Percentiles rank a stretch among this genome's conserved stretches.
Evolutionary conservation across 2,888 invertebrate species (phyloP).

Genomic region (Drosophila atripex): DNA sequence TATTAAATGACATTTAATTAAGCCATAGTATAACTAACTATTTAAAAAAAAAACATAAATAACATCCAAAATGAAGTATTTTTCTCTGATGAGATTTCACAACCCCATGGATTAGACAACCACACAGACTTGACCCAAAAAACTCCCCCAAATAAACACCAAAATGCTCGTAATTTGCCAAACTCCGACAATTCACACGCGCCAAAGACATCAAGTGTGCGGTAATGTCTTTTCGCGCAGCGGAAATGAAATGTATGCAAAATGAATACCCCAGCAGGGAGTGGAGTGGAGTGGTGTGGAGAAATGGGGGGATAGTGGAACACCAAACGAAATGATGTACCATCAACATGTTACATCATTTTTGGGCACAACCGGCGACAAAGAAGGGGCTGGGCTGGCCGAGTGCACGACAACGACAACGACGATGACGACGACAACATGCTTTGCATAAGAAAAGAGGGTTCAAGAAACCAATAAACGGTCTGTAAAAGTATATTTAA

Average conservation of each 20-base stretch:
- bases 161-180: constrained; percentile 15
- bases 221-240: constrained; percentile 49
- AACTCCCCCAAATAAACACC: constrained; percentile 24
- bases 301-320: constrained; percentile 20
- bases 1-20: background rate
- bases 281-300: constrained; percentile 23
- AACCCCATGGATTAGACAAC: constrained; percentile 5
- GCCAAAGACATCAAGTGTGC: constrained; percentile 52
- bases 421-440: constrained; percentile 46
- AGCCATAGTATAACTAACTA: background rate
- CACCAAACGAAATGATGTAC: constrained; percentile 36
- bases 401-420: constrained; percentile 14
- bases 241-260: constrained; percentile 57
- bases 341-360: constrained; percentile 60
- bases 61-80: background rate
- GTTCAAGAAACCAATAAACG: constrained; percentile 67
- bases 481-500: constrained; percentile 15
- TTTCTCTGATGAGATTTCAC: background rate
- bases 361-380: constrained; percentile 49
- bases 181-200: constrained; percentile 60
- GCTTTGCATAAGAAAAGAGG: constrained; percentile 50
- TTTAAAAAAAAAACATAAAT: background rate
- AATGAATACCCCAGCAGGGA: constrained; percentile 35
- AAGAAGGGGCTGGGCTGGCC: constrained; percentile 27
- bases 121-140: constrained; percentile 56